Evolutionary conservation across 2,797 vertebrate species (phyloP), one percentile per base, ranked within the genome.

Genomic region (Sebastes hubbsi): DNA sequence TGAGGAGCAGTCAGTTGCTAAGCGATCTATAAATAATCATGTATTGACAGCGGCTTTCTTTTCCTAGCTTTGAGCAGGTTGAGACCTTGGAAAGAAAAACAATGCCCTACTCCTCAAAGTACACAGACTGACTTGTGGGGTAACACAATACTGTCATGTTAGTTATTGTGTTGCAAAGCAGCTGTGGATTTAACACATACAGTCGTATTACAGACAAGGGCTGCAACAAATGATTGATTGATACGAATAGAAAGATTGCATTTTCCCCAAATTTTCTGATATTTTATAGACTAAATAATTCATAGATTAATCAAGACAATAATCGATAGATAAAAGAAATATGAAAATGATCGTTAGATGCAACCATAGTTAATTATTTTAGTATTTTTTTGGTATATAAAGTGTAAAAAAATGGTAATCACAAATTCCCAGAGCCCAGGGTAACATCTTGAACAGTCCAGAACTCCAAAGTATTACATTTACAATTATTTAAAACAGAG

Each of bases 1-100:
- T 87, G 84, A 85, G 24, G 77, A 92, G 89, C 84, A 82, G 82
- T 77, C 86, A 87, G 92, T 93, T 90, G 91, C 91, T 90, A 91
- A 88, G 94, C 90, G 78, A 94, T 92, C 94, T 94, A 94, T 92
- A 95, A 94, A 95, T 94, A 94, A 91, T 88, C 80, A 42, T 27
- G 78, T 91, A 92, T 86, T 92, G 93, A 93, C 88, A 88, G 83
- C 71, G 24, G 86, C 64, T 74, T 83, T 85, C 59, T 78, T 88
- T 87, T 88, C 74, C 70, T 49, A 76, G 86, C 84, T 88, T 83
- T 87, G 76, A 89, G 90, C 87, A 66, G 77, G 59, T 80, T 54
- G 87, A 92, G 79, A 88, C 88, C 86, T 91, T 82, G 75, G 62
- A 79, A 66, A 75, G 69, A 79, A 82, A 89, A 85, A 87, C 69